A percentile compares a stretch with the other conserved stretches of the same genome.
Evolutionary conservation across 2,888 invertebrate species (phyloP).

Genomic region (Mamestra brassicae): DNA sequence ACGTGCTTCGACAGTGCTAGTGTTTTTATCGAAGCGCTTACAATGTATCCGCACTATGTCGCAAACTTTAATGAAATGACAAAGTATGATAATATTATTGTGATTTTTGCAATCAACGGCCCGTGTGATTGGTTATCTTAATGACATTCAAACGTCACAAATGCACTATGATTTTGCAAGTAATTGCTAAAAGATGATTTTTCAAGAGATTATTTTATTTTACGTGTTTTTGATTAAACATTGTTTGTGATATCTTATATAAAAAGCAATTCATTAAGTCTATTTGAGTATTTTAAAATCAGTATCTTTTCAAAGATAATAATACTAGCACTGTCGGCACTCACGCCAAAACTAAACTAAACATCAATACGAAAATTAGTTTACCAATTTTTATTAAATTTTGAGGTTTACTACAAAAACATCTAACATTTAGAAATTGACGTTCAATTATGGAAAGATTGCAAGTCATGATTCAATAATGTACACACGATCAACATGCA

Average conservation of each 20-base stretch:
- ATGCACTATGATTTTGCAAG: slow-evolving; percentile 13
- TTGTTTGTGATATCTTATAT: not conserved
- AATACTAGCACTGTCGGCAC: slow-evolving; percentile 45
- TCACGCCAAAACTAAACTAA: slow-evolving; percentile 55
- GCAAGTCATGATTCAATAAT: slow-evolving; percentile 18
- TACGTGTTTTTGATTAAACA: not conserved
- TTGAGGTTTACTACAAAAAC: slow-evolving; percentile 65
- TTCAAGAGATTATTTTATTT: not conserved
- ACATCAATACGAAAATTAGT: slow-evolving; percentile 65
- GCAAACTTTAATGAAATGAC: slow-evolving; percentile 4
- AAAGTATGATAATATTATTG: not conserved
- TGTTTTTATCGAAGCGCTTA: slow-evolving; percentile 24
- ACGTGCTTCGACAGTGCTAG: slow-evolving; percentile 31
- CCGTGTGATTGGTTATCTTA: slow-evolving; percentile 4
- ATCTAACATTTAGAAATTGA: slow-evolving; percentile 71
- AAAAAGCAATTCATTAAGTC: not conserved
- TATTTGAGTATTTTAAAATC: slow-evolving; percentile 56
- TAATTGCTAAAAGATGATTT: slow-evolving; percentile 3
- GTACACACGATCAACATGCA: slow-evolving; percentile 42
- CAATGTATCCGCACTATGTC: slow-evolving; percentile 1
- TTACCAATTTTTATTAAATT: slow-evolving; percentile 68
- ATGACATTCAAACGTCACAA: not conserved
- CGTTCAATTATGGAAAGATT: slow-evolving; percentile 52
- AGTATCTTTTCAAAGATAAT: slow-evolving; percentile 22
- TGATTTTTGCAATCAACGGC: slow-evolving; percentile 18